A percentile compares a stretch with the other conserved stretches of the same genome.
Conservation (phyloP, 2,797 vertebrate species). For the Cheirogaleus major region DNA sequence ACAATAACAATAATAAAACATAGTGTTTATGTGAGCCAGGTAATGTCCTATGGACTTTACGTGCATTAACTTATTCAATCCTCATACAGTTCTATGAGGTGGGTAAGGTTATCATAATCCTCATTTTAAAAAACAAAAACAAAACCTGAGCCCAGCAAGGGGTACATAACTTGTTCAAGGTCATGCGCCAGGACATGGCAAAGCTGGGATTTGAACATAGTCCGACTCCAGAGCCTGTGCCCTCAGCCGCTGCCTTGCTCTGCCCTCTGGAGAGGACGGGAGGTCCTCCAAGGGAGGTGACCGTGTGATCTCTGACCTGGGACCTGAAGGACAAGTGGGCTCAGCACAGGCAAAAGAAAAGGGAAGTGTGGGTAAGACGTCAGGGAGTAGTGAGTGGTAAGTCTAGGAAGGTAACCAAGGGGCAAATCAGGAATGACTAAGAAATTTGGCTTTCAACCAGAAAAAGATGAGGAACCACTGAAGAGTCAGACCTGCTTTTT, state of each 20-base stretch:
- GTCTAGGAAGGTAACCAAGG: neutral
- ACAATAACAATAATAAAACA: neutral
- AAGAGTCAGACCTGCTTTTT: neutral
- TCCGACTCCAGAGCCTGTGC: neutral
- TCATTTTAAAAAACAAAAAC: neutral
- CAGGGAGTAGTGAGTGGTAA: neutral
- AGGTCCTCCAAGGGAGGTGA: neutral
- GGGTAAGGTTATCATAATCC: neutral
- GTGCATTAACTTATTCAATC: neutral
- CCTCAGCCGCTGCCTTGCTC: neutral
- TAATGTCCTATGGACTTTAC: neutral
- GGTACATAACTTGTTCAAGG: neutral
- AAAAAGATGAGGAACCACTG: neutral
- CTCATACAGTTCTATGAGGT: neutral
- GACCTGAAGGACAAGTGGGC: neutral
- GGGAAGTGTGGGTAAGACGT: neutral
- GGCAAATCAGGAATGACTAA: neutral
- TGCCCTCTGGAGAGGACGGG: neutral
- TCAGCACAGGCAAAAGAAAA: neutral
- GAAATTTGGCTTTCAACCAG: neutral
- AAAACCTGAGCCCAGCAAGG: neutral
- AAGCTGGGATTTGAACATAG: neutral
- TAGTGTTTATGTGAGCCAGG: neutral
- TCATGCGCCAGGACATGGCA: neutral
- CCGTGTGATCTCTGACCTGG: too few species aligned